These are phyloP conservation scores for Cynocephalus volans DNA, from an alignment of 2,113 vertebrate species.

Conservation along the genomic window DNA sequence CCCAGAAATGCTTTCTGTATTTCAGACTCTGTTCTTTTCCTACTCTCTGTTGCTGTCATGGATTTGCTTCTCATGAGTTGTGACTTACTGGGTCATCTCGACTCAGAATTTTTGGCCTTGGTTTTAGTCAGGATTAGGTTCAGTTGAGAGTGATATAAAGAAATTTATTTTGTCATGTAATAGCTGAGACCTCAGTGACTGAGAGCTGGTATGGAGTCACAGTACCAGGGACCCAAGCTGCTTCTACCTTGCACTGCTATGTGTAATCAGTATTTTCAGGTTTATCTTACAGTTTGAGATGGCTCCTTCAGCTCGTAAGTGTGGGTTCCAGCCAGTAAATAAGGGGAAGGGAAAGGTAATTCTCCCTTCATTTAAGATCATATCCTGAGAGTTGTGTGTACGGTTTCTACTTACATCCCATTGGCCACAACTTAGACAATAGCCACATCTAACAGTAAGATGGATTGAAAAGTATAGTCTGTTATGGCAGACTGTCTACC, in stretches of 20 bases:
- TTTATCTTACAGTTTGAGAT: neutral
- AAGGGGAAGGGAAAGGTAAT: neutral
- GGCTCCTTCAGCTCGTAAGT: neutral
- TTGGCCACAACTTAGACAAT: neutral
- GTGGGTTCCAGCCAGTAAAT: neutral
- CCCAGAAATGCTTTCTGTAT: neutral
- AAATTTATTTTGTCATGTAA: neutral
- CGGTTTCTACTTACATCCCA: neutral
- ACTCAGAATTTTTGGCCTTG: neutral
- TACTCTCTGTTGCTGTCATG: neutral
- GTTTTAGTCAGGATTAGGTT: slow-evolving; percentile 38
- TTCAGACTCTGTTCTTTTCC: neutral
- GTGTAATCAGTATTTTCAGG: neutral
- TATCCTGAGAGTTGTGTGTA: neutral
- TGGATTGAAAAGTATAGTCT: slow-evolving; percentile 18
- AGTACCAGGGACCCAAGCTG: neutral
- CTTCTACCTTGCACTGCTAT: neutral
- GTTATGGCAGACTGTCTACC: neutral
- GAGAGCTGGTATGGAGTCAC: neutral
- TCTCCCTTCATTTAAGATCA: neutral
- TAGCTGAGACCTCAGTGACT: neutral
- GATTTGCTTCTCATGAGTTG: neutral
- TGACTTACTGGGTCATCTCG: neutral
- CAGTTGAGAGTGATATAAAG: neutral
- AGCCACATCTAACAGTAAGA: neutral